Base-by-base conservation (phyloP, 2,888 invertebrate genomes). In the Tetropium fuscum region DNA sequence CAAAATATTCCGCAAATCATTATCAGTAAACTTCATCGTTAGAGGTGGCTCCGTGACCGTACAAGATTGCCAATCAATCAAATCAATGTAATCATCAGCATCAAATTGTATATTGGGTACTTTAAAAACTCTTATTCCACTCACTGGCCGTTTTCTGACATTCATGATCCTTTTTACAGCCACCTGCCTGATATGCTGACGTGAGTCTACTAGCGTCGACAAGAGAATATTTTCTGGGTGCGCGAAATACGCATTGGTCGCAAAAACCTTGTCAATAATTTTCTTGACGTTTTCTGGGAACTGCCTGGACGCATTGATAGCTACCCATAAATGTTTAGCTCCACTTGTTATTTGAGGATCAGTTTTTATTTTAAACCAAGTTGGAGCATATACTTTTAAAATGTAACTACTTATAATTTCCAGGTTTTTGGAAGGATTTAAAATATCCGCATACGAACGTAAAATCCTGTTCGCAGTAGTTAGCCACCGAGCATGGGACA, bases 11-110 rank as follows among this genome's bases (percentile, higher is more conserved):
- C 7, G 4, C 3, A 22, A 22, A 22, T 22, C 3, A 5, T 22
- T 22, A 22, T 5, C 7, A 5, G 22, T 5, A 22, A 11, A 15
- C 10, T 8, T 36, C 4, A 2, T 11, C 15, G 36, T 36, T 11
- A 36, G 3, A 3, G 36, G 36, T 36, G 36, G 36, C 36, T 36
- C 36, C 3, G 10, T 36, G 3, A 36, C 3, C 2, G 15, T 8
- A 36, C 36, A 36, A 3, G 11, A 13, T 36, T 36, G 36, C 36
- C 36, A 36, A 13, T 36, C 36, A 13, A 36, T 6, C 15, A 36
- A 13, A 13, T 36, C 15, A 5, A 13, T 36, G 36, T 36, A 10
- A 36, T 36, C 36, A 2, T 36, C 16, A 5, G 36, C 10, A 36
- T 36, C 10, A 6, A 36, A 36, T 5, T 36, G 11, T 13, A 36